Evolutionary conservation across 2,797 vertebrate species (phyloP), one percentile per base, ranked within the genome.

Genomic region (Potorous gilbertii): DNA sequence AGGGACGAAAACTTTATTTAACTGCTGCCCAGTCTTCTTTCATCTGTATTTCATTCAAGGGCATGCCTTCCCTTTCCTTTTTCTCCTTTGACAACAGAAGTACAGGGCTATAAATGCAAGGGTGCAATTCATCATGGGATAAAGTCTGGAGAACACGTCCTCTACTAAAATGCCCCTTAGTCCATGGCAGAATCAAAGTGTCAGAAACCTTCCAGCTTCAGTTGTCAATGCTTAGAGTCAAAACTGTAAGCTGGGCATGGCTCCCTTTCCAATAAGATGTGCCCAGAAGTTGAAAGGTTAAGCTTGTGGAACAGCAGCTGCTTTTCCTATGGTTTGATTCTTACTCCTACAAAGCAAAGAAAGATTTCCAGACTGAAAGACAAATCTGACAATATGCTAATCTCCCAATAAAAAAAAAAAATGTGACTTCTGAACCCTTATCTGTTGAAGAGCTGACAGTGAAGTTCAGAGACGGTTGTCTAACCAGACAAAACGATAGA

Each of bases 351-450:
- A 98, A 97, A 97, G 97, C 97, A 98, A 98, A 98, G 97, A 98
- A 98, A 98, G 97, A 98, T 96, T 98, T 4, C 34, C 98, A 98
- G 40, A 98, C 74, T 24, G 81, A 98, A 98, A 99, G 98, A 98
- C 97, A 98, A 98, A 98, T 98, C 98, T 99, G 98, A 98, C 98
- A 98, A 98, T 98, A 98, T 98, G 98, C 98, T 98, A 98, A 99
- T 98, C 97, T 98, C 97, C 97, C 97, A 98, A 98, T 96, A 94
- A 96, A 98, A 97, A 98, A 98, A 97, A 98, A 93, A 97, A 98
- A 97, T 16, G 95, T 98, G 98, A 98, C 98, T 99, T 98, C 98
- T 98, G 98, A 98, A 98, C 98, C 97, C 97, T 98, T 98, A 97
- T 98, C 97, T 98, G 98, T 97, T 97, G 98, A 98, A 98, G 97